Evolutionary conservation across 1,140 invertebrate species (phyloP).

Genomic region (Akabosia matsudoensis): DNA sequence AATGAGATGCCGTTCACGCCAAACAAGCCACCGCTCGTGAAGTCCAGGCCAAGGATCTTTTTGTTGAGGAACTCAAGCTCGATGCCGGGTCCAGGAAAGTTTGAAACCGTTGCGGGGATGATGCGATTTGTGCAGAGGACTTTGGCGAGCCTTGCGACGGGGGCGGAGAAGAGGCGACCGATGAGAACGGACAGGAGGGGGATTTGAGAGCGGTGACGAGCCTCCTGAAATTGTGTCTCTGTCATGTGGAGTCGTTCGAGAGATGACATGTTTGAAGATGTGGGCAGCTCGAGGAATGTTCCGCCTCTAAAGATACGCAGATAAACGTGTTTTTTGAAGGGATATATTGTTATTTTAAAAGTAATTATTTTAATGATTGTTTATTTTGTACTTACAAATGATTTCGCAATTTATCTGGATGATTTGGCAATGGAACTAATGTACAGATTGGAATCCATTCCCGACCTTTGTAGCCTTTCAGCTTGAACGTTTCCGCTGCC

Average conservation of each 20-base stretch:
- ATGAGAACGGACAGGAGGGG: neutral
- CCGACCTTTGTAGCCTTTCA: neutral
- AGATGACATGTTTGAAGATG: neutral
- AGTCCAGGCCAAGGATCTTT: neutral
- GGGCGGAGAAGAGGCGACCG: neutral
- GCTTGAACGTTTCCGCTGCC: neutral
- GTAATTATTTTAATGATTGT: neutral
- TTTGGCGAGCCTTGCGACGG: neutral
- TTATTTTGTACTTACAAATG: neutral
- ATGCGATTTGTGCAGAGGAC: neutral
- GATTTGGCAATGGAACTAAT: neutral
- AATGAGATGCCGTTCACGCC: neutral
- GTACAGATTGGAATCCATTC: neutral
- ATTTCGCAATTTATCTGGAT: neutral
- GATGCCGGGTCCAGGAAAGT: neutral
- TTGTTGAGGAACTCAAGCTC: neutral
- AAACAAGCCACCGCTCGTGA: neutral
- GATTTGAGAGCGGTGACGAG: neutral
- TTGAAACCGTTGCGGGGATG: neutral
- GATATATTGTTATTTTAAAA: too few species aligned
- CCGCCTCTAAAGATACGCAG: neutral
- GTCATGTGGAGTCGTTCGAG: neutral
- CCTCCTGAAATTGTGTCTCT: neutral
- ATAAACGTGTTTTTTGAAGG: too few species aligned
- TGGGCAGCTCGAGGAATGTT: neutral